Percentiles rank a stretch among this genome's conserved stretches.
Conservation (phyloP, 2,888 invertebrate genomes). For the Cremastinae sp. region DNA sequence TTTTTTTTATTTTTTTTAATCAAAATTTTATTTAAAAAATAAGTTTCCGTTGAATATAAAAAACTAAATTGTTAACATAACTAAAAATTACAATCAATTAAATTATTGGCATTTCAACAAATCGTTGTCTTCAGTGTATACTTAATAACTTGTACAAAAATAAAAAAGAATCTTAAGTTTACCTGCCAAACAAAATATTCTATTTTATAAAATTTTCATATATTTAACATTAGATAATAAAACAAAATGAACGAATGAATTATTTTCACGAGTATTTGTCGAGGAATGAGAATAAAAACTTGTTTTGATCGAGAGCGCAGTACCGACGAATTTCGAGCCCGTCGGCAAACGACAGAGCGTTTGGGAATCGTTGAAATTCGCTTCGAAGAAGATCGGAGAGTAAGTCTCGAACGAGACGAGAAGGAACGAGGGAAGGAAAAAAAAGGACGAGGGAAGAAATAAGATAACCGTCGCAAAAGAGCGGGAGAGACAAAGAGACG, state of each 20-base stretch:
- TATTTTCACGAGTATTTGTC: no score
- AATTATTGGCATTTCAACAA: no score
- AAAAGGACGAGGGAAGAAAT: conserved; percentile 1
- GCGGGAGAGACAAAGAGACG: conserved; percentile 32
- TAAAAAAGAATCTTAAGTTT: background rate
- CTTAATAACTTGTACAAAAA: no score
- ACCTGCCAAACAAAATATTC: background rate
- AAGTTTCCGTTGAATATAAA: no score
- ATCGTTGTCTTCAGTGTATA: no score
- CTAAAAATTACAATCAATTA: no score
- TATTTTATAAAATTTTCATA: no score
- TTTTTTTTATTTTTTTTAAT: background rate
- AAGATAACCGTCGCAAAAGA: background rate
- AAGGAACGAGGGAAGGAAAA: conserved; percentile 6
- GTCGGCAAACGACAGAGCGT: conserved; percentile 29
- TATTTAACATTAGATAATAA: background rate
- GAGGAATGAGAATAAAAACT: no score
- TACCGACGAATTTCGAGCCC: conserved; percentile 20
- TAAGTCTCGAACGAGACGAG: conserved; percentile 22
- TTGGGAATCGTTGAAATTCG: conserved; percentile 1
- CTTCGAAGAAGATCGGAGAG: conserved; percentile 28
- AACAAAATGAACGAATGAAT: background rate
- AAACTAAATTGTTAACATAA: no score
- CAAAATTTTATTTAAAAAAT: no score
- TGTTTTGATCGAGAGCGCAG: no score